These are phyloP conservation scores for Drosophila picticornis DNA, from an alignment of 2,888 invertebrate species.

Conservation along the genomic window DNA sequence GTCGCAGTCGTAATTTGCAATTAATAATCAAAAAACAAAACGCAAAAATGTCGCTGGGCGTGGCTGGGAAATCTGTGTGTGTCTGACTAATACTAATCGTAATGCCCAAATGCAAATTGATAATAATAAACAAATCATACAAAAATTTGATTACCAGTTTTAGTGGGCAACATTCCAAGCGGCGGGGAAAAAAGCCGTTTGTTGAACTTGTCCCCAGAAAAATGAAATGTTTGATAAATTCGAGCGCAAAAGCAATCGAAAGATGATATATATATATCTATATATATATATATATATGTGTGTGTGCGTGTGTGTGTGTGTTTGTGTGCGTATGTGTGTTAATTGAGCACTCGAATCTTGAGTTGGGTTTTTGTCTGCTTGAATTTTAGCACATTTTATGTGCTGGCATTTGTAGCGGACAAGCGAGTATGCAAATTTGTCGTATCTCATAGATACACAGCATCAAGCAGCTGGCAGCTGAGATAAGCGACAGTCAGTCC, in stretches of 20 bases:
- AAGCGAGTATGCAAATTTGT: conserved; percentile 67
- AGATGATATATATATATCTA: background rate
- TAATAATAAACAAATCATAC: conserved; percentile 50
- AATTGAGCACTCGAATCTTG: conserved; percentile 66
- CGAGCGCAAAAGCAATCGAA: conserved; percentile 36
- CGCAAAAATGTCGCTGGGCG: conserved; percentile 40
- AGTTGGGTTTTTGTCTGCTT: conserved; percentile 43
- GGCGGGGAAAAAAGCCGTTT: conserved; percentile 53
- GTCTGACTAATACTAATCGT: conserved; percentile 63
- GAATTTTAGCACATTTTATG: conserved; percentile 67
- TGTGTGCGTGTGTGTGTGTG: conserved; percentile 1
- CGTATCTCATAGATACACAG: conserved; percentile 45
- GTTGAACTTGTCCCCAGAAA: conserved; percentile 66
- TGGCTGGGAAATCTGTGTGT: conserved; percentile 47
- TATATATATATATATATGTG: background rate
- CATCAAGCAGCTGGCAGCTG: conserved; percentile 7
- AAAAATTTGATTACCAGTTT: conserved; percentile 62
- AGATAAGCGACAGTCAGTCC: conserved; percentile 59
- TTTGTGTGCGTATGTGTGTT: conserved; percentile 51
- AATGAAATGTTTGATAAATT: conserved; percentile 60
- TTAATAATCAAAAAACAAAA: conserved; percentile 14
- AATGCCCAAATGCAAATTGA: conserved; percentile 64
- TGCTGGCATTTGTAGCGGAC: conserved; percentile 39
- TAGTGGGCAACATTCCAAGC: conserved; percentile 59
- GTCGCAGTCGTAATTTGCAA: conserved; percentile 75